Conservation (phyloP, 37 sponge, comb jelly and placozoan genomes). For the Petrosia ficiformis region DNA sequence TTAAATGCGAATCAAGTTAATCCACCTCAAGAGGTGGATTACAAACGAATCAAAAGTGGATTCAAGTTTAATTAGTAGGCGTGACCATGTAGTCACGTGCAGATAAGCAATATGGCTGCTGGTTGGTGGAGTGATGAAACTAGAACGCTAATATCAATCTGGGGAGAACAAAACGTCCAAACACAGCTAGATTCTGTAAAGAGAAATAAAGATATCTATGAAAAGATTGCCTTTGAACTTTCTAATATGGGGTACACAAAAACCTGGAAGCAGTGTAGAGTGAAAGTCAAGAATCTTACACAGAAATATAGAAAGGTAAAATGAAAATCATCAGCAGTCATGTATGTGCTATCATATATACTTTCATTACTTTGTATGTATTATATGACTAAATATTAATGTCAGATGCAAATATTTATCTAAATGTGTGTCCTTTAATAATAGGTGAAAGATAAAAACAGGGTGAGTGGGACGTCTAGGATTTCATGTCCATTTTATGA, state of each 20-base stretch:
- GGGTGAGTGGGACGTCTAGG: constrained; percentile 10
- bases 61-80: no score
- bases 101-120: no score
- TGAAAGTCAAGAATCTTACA: constrained; percentile 6
- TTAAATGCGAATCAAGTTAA: no score
- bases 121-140: constrained; percentile 7
- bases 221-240: not conserved
- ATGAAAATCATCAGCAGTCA: no score
- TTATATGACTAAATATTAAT: no score
- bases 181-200: not conserved
- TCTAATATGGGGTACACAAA: not conserved
- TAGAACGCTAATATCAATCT: not conserved
- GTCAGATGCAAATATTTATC: no score
- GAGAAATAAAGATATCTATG: not conserved
- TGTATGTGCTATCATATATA: no score
- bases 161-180: constrained; percentile 6
- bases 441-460: constrained; percentile 22
- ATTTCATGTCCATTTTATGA: constrained; percentile 2
- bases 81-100: no score
- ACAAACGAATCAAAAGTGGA: no score
- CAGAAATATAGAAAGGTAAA: constrained; percentile 9
- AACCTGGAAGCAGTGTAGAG: constrained; percentile 7
- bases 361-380: no score
- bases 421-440: no score
- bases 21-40: no score